Base-by-base conservation (phyloP, 2,113 vertebrate genomes). In the Rutilus rutilus region DNA sequence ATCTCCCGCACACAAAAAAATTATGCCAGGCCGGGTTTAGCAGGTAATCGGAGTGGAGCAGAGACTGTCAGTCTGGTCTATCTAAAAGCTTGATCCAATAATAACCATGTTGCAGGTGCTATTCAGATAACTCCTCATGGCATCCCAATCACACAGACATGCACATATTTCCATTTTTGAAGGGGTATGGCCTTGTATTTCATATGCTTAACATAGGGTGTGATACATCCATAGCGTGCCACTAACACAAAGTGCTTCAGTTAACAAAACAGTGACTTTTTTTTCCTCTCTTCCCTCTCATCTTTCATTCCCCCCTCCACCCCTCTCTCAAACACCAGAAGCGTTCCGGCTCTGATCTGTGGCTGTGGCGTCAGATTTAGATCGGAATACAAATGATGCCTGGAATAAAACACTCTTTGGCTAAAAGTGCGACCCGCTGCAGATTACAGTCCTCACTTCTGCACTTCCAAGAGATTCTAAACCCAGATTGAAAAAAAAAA, bases 111-210 rank as follows among this genome's bases (percentile, higher is more conserved):
- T 87, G 87, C 88, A 91, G 91, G 88, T 89, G 87, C 86, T 62
- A 82, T 92, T 79, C 81, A 94, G 93, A 94, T 93, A 93, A 92
- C 91, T 85, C 88, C 88, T 88, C 81, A 90, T 92, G 91, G 91
- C 90, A 89, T 90, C 88, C 62, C 92, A 88, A 91, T 94, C 91
- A 92, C 87, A 93, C 88, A 89, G 7, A 27, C 27, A 50, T 23
- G 12, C 64, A 54, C 17, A 52, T 19, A 57, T 57, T 50, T 14
- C 27, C 67, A 54, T 73, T 39, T 80, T 42, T 71, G 27, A 69
- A 59, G 9, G 27, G 33, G 19, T 39, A 52, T 36, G 45, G 71
- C 21, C 27, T 83, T 83, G 27, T 17, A 83, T 57, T 71, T 57
- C 21, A 69, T 57, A 25, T 54, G 45, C 45, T 69, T 33, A 52